Evolutionary conservation across 2,797 vertebrate species (phyloP).

Genomic region (Lepidocolaptes lacrymiger): DNA sequence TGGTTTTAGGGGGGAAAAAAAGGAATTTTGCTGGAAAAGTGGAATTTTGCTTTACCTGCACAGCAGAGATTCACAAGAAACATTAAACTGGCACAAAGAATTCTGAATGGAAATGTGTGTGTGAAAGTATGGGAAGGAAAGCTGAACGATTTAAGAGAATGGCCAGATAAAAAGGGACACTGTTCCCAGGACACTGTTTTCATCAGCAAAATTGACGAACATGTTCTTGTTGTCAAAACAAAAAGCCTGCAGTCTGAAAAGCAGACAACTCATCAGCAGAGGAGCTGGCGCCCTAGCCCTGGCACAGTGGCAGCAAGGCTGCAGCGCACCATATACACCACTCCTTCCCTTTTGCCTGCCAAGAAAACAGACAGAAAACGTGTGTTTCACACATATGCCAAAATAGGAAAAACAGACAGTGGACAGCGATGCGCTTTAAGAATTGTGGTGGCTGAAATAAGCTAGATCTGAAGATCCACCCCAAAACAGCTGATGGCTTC

Average conservation of each 20-base stretch:
- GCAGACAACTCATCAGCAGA: background rate
- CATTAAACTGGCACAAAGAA: background rate
- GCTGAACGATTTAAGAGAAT: background rate
- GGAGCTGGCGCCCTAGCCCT: background rate
- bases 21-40: background rate
- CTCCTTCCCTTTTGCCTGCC: background rate
- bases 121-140: background rate
- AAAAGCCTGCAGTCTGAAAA: background rate
- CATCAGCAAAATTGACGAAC: background rate
- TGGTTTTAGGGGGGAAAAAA: background rate
- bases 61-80: background rate
- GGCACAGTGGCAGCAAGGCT: background rate
- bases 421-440: background rate
- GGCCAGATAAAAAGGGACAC: background rate
- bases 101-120: background rate
- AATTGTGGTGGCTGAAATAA: background rate
- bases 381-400: background rate
- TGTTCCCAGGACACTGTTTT: background rate
- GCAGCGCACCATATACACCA: rapidly evolving
- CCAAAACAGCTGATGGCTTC: background rate
- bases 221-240: background rate
- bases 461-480: background rate
- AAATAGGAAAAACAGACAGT: background rate
- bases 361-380: background rate
- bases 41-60: background rate